Evolutionary conservation across 2,888 invertebrate genomes (phyloP), one percentile per base, ranked within the genome.

Genomic region (Vanessa cardui): DNA sequence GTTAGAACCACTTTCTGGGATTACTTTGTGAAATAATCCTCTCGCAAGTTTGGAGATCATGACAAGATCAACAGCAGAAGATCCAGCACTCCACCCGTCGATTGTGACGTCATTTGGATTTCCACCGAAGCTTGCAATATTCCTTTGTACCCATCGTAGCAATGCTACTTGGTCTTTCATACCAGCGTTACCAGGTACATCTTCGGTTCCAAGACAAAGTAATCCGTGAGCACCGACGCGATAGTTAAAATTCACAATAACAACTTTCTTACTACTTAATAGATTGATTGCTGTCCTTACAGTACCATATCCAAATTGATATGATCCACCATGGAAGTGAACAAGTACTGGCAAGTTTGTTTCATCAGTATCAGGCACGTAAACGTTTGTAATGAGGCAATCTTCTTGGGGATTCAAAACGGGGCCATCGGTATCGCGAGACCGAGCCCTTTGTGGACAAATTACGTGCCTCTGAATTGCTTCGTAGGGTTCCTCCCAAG

Each of bases 241-340:
- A 63, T 87, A 87, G 61, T 88, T 88, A 66, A 86, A 86, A 20
- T 77, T 80, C 0, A 86, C 83, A 9, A 74, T 71, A 52, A 88
- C 79, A 0, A 87, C 65, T 72, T 84, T 70, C 39, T 80, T 77
- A 0, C 68, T 73, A 3, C 76, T 74, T 8, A 87, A 71, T 58
- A 82, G 80, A 15, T 74, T 77, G 16, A 76, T 74, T 0, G 77
- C 6, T 45, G 60, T 63, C 2, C n/a, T 18, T 8, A 52, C 67
- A 64, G 83, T 76, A 2, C 88, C 86, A 45, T 72, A 76, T 6
- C 89, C 90, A 2, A 77, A 63, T 76, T 86, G 82, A 66, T 83
- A 92, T 2, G 82, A 88, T 4, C 93, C 92, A 20, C 92, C 92
- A 66, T 93, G 93, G 2, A 92, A 76, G 54, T 81, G 77, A 16